A percentile compares a stretch with the other conserved stretches of the same genome.
These are phyloP conservation scores for Hemichromis elongatus DNA, from an alignment of 2,113 vertebrate species.

Conservation along the genomic window DNA sequence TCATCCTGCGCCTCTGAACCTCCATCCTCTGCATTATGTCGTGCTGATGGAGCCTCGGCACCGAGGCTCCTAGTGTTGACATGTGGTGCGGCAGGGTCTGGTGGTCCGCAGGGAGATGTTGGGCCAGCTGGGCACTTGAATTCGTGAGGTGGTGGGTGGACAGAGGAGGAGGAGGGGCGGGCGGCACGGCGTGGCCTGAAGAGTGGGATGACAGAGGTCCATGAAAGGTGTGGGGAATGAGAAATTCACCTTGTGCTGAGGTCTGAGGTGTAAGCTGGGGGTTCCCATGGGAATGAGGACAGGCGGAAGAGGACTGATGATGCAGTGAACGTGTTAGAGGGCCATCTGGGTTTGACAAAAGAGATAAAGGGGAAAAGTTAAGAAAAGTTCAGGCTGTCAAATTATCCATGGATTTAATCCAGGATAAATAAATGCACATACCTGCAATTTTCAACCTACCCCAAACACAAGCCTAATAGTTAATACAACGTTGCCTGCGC, in stretches of 20 bases:
- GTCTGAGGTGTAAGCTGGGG: conserved; percentile 86
- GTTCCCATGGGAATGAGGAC: conserved; percentile 92
- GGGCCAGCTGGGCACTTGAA: conserved; percentile 81
- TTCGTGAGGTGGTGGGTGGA: conserved; percentile 84
- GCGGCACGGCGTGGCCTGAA: conserved; percentile 82
- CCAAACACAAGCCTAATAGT: not conserved
- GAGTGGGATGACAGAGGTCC: conserved; percentile 85
- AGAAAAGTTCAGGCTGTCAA: not conserved
- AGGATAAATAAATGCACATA: not conserved
- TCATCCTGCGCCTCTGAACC: conserved; percentile 91
- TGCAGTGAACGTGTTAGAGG: conserved; percentile 89
- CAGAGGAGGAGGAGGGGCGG: conserved; percentile 82
- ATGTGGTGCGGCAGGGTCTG: conserved; percentile 91
- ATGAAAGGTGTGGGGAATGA: conserved; percentile 94
- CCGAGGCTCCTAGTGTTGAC: conserved; percentile 82
- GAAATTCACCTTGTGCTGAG: conserved; percentile 89
- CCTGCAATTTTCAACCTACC: not conserved
- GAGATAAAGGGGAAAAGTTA: not conserved
- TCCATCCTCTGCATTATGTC: conserved; percentile 97
- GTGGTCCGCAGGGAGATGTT: conserved; percentile 86
- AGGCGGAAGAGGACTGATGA: conserved; percentile 88
- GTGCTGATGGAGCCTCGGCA: conserved; percentile 92
- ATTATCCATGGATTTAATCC: not conserved
- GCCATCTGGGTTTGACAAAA: conserved; percentile 75
- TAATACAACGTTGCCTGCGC: not conserved